Conservation (phyloP, 2,113 vertebrate genomes). For the Barbus barbus region DNA sequence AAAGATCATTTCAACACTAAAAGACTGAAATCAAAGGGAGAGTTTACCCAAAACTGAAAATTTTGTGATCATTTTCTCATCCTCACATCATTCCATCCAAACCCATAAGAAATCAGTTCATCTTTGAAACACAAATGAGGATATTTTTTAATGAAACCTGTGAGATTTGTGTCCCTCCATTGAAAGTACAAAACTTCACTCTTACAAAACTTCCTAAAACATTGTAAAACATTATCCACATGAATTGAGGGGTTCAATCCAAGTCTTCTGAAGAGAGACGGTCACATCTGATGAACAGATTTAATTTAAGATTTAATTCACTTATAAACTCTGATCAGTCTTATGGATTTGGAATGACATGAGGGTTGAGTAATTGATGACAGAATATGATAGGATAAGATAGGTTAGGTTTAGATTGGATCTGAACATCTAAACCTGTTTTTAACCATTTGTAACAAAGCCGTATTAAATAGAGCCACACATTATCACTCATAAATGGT, state of each 20-base stretch:
- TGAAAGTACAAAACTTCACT: neutral
- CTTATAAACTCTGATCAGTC: neutral
- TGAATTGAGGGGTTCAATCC: neutral
- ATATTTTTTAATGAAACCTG: neutral
- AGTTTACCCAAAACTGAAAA: neutral
- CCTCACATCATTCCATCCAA: neutral
- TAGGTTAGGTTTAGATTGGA: neutral
- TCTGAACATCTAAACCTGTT: neutral
- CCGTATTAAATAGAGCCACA: neutral
- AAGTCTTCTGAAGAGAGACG: neutral
- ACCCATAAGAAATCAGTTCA: neutral
- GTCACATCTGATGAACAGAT: neutral
- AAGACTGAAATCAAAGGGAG: too few relatives aligned
- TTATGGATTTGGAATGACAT: neutral
- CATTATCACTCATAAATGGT: too few relatives aligned
- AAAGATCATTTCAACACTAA: too few relatives aligned
- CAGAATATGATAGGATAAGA: too few relatives aligned
- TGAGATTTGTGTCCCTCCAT: neutral
- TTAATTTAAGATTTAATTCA: neutral
- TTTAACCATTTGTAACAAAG: neutral
- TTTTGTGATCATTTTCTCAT: neutral
- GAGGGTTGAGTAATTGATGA: neutral
- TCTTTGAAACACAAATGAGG: neutral
- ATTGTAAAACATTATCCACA: too few relatives aligned
- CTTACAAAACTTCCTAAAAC: too few relatives aligned